Base-by-base conservation (phyloP, 1,140 invertebrate genomes). In the Ctenoplectra terminalis region DNA sequence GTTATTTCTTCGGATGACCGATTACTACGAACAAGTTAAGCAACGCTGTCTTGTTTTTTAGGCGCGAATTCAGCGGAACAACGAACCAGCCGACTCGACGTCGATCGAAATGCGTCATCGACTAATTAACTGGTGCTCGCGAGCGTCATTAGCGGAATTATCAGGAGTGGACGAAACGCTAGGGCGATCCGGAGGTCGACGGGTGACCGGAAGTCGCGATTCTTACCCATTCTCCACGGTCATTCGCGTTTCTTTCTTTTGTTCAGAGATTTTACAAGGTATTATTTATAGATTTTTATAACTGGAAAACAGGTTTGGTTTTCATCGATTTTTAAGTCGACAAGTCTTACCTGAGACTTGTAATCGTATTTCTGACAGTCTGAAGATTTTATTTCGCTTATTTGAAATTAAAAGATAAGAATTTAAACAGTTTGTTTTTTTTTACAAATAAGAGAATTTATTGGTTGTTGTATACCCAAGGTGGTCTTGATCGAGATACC, bases 71-170 rank as follows among this genome's bases (percentile, higher is more conserved):
- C 15, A 43, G 11, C 26, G 34, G 17, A 37, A 46, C 23, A 29
- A 13, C 54, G 31, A n/a, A 26, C 34, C n/a, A 54, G 37, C 29
- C 26, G 63, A 77, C 26, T 37, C 61, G 31, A 31, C 34, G 48
- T 13, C 54, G 56, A 73, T 80, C 70, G 69, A 73, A 64, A 73
- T 80, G 77, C 77, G 77, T 80, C 77, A 80, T 80, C 77, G 46
- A 48, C 70, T 80, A 73, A 80, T 80, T 80, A 80, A 80, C 77
- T 43, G 40, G 60, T 70, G 70, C 20, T 63, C 60, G 77, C 70
- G 48, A 43, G 48, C 70, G 77, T 80, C 77, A 73, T 80, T 80
- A 80, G 77, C 69, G 46, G 46, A 63, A 73, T 80, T 80, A 80
- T 73, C 77, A 73, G 58, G 70, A 80, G 58, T 52, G 75, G 54